Evolutionary conservation across 2,797 vertebrate species (phyloP).

Genomic region (Aplochiton taeniatus): DNA sequence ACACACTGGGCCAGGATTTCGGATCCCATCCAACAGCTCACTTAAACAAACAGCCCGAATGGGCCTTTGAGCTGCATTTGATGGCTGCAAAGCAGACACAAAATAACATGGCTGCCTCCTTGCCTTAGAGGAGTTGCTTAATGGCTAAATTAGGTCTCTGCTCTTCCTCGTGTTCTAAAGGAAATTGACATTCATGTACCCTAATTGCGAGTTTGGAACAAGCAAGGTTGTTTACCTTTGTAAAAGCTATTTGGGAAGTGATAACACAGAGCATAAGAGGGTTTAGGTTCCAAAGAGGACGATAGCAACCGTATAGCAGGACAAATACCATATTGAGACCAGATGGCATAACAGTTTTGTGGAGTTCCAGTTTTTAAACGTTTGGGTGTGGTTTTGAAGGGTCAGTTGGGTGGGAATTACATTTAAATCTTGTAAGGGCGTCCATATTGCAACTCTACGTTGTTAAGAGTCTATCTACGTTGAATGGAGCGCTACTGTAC

Average conservation of each 20-base stretch:
- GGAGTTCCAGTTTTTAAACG: no score
- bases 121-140: background rate
- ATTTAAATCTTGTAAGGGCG: no score
- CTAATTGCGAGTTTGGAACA: background rate
- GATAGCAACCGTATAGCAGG: no score
- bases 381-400: no score
- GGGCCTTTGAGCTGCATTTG: constrained; percentile 19
- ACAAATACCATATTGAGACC: no score
- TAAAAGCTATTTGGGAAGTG: background rate
- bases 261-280: background rate
- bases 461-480: background rate
- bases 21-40: background rate
- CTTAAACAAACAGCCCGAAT: background rate
- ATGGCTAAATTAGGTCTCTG: constrained; percentile 13
- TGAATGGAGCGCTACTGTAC: background rate
- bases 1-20: background rate
- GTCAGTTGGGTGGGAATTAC: no score
- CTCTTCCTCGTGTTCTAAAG: constrained; percentile 2
- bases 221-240: background rate
- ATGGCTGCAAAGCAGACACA: constrained; percentile 34
- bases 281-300: no score
- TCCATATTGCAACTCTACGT: background rate
- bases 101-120: constrained; percentile 18
- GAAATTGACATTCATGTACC: background rate
- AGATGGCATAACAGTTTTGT: no score